These are phyloP conservation scores for Argyresthia albistria DNA, from an alignment of 2,888 invertebrate genomes.

Conservation along the genomic window DNA sequence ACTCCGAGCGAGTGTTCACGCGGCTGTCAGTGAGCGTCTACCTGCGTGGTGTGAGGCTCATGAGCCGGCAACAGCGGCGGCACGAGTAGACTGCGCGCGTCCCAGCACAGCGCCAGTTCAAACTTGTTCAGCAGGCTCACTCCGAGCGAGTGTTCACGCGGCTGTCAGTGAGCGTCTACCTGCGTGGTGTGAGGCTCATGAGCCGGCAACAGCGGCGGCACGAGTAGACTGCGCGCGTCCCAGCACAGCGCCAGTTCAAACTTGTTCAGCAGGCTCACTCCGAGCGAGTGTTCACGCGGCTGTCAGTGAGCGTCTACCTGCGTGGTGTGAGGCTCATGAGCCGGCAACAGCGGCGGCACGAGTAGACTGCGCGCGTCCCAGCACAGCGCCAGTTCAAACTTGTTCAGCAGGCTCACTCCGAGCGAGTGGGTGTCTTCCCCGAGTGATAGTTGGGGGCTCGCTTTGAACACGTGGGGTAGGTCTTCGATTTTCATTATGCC, in stretches of 20 bases:
- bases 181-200: conserved; percentile 32
- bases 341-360: conserved; percentile 92
- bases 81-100: conserved; percentile 93
- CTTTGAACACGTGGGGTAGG: conserved; percentile 92
- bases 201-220: conserved; percentile 91
- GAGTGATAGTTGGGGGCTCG: conserved; percentile 81
- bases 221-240: conserved; percentile 95
- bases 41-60: conserved; percentile 35
- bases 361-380: conserved; percentile 96
- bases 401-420: conserved; percentile 92
- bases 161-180: conserved; percentile 10
- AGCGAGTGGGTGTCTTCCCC: conserved; percentile 78
- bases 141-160: conserved; percentile 78
- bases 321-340: conserved; percentile 38
- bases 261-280: conserved; percentile 93
- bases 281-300: conserved; percentile 75
- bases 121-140: conserved; percentile 95
- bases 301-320: conserved; percentile 73
- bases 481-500: conserved; percentile 95
- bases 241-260: conserved; percentile 98
- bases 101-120: conserved; percentile 97
- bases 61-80: conserved; percentile 88
- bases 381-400: conserved; percentile 97
- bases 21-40: conserved; percentile 2
- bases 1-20: conserved; percentile 82